phyloP scores from a whole-genome alignment of 1,140 invertebrate species.

The Drosophila pachea region DNA sequence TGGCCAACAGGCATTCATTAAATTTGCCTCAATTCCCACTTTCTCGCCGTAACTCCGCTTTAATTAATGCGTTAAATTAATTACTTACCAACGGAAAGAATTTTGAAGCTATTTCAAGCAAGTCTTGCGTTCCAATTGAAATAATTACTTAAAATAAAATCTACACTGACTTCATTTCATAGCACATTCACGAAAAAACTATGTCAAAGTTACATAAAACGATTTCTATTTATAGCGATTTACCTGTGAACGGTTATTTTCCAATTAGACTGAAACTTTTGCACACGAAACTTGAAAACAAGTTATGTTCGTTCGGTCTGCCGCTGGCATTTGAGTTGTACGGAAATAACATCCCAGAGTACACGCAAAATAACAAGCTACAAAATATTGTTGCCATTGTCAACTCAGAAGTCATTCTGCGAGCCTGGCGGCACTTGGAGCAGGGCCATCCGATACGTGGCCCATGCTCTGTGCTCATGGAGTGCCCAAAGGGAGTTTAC shows the following conservation, averaged over 20 bases:
- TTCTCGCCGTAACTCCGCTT: neutral
- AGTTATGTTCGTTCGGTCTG: slow-evolving; percentile 2
- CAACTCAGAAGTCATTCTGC: slow-evolving; percentile 22
- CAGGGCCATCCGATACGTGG: neutral
- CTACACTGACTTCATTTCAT: too few species aligned
- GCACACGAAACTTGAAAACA: slow-evolving; percentile 7
- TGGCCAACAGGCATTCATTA: slow-evolving; percentile 4
- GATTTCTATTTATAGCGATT: neutral
- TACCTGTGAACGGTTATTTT: slow-evolving; percentile 5
- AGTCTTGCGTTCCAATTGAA: neutral
- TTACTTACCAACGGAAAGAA: neutral
- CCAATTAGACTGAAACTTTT: slow-evolving; percentile 24
- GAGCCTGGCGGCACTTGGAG: slow-evolving; percentile 8
- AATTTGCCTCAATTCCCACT: slow-evolving; percentile 16
- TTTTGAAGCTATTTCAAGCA: neutral
- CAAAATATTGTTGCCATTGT: slow-evolving; percentile 28
- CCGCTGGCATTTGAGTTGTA: slow-evolving; percentile 11
- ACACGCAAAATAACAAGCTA: slow-evolving; percentile 23
- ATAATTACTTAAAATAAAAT: too few species aligned
- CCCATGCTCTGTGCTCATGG: neutral
- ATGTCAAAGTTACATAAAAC: too few species aligned
- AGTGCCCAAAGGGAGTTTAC: too few species aligned
- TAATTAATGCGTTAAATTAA: neutral
- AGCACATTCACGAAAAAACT: too few species aligned
- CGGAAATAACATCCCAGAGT: slow-evolving; percentile 5